Percentiles rank a stretch among this genome's conserved stretches.
Evolutionary conservation across 2,113 vertebrate species (phyloP).

Genomic region (Eolophus roseicapilla): DNA sequence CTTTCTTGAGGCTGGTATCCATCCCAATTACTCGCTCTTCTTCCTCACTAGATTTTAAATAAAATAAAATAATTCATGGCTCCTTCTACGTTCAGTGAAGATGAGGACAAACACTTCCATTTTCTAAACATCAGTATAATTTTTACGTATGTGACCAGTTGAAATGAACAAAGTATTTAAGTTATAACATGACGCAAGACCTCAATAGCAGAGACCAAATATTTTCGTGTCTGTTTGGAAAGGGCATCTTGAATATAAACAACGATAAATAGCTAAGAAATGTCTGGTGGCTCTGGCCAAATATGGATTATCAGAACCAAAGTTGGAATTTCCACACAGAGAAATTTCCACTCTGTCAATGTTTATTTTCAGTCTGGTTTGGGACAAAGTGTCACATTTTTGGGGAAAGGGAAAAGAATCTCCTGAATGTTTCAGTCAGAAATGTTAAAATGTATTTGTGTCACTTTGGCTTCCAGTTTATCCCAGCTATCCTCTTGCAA

Average conservation of each 20-base stretch:
- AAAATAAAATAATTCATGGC: neutral
- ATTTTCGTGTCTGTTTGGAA: conserved; percentile 17
- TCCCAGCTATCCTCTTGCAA: neutral
- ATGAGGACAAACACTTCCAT: neutral
- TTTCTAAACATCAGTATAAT: neutral
- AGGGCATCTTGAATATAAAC: neutral
- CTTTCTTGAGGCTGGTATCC: neutral
- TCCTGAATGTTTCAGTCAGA: neutral
- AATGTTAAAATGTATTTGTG: neutral
- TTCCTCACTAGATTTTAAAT: neutral
- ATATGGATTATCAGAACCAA: neutral
- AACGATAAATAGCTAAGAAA: neutral
- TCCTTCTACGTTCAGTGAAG: neutral
- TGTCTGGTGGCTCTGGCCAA: neutral
- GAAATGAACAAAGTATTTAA: neutral
- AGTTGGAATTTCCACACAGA: neutral
- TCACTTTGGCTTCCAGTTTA: neutral
- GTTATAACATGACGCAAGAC: neutral
- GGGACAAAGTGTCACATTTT: neutral
- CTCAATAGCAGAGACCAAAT: neutral
- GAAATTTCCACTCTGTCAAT: neutral
- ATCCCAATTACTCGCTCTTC: neutral
- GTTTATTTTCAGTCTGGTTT: neutral
- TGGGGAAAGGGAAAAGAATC: neutral
- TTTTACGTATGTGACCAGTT: neutral